phyloP scores from a whole-genome alignment of 2,797 vertebrate genomes.

The Fistularia commersonii region DNA sequence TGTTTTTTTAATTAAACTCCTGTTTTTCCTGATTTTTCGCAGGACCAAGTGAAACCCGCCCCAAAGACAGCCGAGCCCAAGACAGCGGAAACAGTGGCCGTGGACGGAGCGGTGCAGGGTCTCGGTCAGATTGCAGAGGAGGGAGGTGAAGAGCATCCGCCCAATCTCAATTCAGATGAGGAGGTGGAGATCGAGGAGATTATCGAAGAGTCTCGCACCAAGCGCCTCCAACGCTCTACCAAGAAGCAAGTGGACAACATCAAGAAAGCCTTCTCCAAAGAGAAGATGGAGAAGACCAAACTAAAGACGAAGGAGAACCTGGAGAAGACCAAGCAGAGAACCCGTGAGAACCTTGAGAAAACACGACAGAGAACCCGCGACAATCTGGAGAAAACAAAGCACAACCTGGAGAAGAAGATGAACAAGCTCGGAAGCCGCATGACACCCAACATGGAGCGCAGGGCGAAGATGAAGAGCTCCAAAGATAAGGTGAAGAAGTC shows the following conservation, averaged over 20 bases:
- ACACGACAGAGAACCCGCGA: conserved; percentile 86
- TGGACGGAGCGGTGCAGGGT: conserved; percentile 54
- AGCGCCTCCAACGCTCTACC: conserved; percentile 88
- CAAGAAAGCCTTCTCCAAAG: conserved; percentile 97
- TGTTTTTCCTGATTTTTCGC: conserved; percentile 17
- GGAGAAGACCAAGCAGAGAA: conserved; percentile 92
- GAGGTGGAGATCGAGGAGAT: conserved; percentile 94
- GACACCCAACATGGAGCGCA: conserved; percentile 83
- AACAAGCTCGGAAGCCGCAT: conserved; percentile 90
- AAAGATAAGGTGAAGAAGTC: conserved; percentile 93
- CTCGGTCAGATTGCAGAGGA: conserved; percentile 80
- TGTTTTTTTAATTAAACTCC: conserved; percentile 6
- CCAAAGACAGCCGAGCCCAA: conserved; percentile 82
- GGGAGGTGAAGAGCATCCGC: conserved; percentile 65
- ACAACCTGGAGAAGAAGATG: conserved; percentile 91
- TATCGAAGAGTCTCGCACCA: conserved; percentile 91
- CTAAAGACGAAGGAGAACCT: conserved; percentile 90
- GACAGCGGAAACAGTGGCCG: conserved; percentile 65
- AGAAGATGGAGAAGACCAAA: conserved; percentile 93
- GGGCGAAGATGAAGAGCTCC: conserved; percentile 88
- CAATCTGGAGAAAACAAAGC: conserved; percentile 90
- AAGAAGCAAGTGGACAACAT: conserved; percentile 90
- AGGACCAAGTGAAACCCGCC: conserved; percentile 86
- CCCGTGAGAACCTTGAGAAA: conserved; percentile 92
- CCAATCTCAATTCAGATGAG: conserved; percentile 85